Percentiles rank a stretch among this genome's conserved stretches.
phyloP scores from a whole-genome alignment of 1,140 invertebrate species.

The Apocrypta bakeri region DNA sequence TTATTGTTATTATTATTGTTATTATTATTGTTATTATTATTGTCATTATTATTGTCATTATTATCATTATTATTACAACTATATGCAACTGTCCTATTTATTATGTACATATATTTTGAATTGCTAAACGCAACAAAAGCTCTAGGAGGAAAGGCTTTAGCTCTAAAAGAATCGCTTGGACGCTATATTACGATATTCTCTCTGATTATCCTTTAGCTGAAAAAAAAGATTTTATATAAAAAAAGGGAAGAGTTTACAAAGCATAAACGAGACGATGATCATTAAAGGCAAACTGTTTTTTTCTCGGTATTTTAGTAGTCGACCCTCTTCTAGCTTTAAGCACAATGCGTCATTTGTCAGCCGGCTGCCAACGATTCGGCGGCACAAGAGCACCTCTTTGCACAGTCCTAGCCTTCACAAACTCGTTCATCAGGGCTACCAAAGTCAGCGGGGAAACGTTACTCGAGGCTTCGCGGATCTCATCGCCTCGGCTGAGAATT shows the following conservation, averaged over 20 bases:
- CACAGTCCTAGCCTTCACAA: constrained; percentile 80
- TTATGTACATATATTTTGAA: neutral
- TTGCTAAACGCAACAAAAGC: neutral
- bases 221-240: neutral
- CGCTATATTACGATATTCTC: neutral
- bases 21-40: neutral
- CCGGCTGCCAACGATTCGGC: constrained; percentile 87
- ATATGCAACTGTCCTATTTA: neutral
- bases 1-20: neutral
- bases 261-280: constrained; percentile 15
- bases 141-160: neutral
- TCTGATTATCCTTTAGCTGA: constrained; percentile 4
- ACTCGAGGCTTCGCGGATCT: constrained; percentile 79
- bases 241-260: constrained; percentile 1
- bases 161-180: constrained; percentile 20
- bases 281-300: constrained; percentile 54
- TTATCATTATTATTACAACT: too few relatives aligned
- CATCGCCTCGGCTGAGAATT: constrained; percentile 82
- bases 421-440: constrained; percentile 69
- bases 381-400: constrained; percentile 85
- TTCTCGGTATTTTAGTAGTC: constrained; percentile 70
- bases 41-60: neutral
- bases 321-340: constrained; percentile 87
- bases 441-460: constrained; percentile 61
- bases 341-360: constrained; percentile 93